A percentile compares a stretch with the other conserved stretches of the same genome.
phyloP scores from a whole-genome alignment of 2,113 vertebrate species.

The Amblyornis subalaris region DNA sequence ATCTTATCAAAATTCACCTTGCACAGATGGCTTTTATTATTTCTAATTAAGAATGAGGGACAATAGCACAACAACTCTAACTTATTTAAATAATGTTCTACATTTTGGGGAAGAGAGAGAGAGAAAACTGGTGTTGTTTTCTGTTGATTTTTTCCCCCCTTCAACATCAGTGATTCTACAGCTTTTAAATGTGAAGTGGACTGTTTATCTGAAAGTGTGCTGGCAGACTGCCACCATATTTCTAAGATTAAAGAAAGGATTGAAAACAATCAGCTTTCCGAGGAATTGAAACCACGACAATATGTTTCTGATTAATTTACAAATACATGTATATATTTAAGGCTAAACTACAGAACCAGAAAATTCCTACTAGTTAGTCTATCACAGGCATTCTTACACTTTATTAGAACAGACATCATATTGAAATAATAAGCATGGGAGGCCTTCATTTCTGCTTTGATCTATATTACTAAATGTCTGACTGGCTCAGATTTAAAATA shows the following conservation, averaged over 20 bases:
- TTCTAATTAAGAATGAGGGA: slow-evolving; percentile 71
- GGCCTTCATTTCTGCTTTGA: slow-evolving; percentile 73
- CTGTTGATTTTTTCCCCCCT: not conserved
- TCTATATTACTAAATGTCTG: slow-evolving; percentile 74
- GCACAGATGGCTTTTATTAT: slow-evolving; percentile 73
- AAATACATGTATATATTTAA: slow-evolving; percentile 79
- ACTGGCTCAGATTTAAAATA: slow-evolving; percentile 75
- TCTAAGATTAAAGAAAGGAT: slow-evolving; percentile 76
- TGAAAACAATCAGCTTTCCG: slow-evolving; percentile 73
- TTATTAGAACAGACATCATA: slow-evolving; percentile 80
- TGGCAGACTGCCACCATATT: slow-evolving; percentile 73
- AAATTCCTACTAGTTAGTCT: slow-evolving; percentile 69
- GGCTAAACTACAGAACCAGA: slow-evolving; percentile 70
- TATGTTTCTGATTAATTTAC: slow-evolving; percentile 81
- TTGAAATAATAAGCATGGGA: slow-evolving; percentile 81
- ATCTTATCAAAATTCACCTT: slow-evolving; percentile 74
- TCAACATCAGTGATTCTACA: slow-evolving; percentile 57
- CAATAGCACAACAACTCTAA: slow-evolving; percentile 53
- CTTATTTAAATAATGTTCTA: slow-evolving; percentile 63
- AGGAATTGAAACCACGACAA: slow-evolving; percentile 68
- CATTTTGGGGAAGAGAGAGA: slow-evolving; percentile 39
- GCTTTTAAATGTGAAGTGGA: slow-evolving; percentile 67
- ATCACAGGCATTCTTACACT: slow-evolving; percentile 69
- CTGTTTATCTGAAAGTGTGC: slow-evolving; percentile 73
- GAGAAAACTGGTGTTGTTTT: not conserved